Base-by-base conservation (phyloP, 1,140 invertebrate species). In the Zaprionus ghesquierei region DNA sequence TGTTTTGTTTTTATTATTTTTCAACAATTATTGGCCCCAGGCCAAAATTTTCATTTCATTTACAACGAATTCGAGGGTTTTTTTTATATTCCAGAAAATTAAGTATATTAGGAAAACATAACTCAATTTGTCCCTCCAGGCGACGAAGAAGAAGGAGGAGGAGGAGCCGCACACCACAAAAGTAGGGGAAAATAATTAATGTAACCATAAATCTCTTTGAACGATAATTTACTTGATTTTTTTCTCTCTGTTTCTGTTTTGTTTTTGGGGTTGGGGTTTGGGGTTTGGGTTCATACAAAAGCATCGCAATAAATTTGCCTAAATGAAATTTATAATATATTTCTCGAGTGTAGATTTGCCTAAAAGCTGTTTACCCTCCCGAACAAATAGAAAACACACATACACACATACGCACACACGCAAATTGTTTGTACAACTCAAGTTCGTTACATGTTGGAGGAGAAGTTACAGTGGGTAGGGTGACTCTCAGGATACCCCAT, bases 11-110 rank as follows among this genome's bases (percentile, higher is more conserved):
- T 22, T n/a, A 20, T 35, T 53, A 62, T 38, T 62, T 35, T 53
- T 62, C 63, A 72, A 72, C 69, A 72, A 68, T 72, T 68, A 72
- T 72, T 72, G 69, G 69, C 55, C n/a, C 6, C n/a, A 18, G 29
- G 63, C 63, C 63, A 66, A 66, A n/a, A 27, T 49, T 46, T 58
- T 22, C n/a, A 31, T 49, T 66, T 64, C 33, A 35, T 46, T 46
- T 49, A 63, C 29, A 63, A 15, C 62, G 35, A 51, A 51, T 51
- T 51, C 22, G 49, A 25, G 20, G 59, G 25, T 51, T 46, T 51
- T 51, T 46, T 51, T 59, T 66, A 56, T 66, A 65, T 71, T 71
- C 62, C 62, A 33, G 69, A 54, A 38, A 35, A 53, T 53, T 33
- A 38, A 18, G n/a, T 54, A 54, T 56, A 44, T 65, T 55, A 44